Base-by-base conservation (phyloP, 2,113 vertebrate genomes). In the Genyomyrus donnyi region DNA sequence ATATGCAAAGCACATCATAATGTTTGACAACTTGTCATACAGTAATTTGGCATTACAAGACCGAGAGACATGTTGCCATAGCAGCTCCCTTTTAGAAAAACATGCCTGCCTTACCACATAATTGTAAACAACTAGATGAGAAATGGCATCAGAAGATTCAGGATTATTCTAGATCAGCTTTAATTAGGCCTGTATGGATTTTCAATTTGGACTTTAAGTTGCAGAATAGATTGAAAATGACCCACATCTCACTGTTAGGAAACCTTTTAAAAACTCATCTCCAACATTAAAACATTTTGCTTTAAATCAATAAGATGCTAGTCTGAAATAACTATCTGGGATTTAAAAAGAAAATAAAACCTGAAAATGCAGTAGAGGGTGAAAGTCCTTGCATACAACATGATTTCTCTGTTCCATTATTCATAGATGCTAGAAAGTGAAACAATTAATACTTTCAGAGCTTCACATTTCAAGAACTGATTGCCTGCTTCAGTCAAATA, bases 231-330 rank as follows among this genome's bases (percentile, higher is more conserved):
- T 96, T 96, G 95, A 93, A 95, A 94, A 93, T 9, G 85, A 92
- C 93, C 93, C 94, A 94, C 91, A 94, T 94, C 94, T 95, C 93
- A 93, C 95, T 93, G 95, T 96, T 96, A 96, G 93, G 92, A 85
- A 89, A 91, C 94, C 95, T 95, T 96, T 95, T 95, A 91, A 94
- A 96, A 96, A 95, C 96, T 96, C 95, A 96, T 96, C 95, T 95
- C 94, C 94, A 95, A 95, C 95, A 95, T 96, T 96, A 96, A 96
- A 96, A 96, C 95, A 95, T 96, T 96, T 96, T 94, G 92, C 93
- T 93, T 94, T 90, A 93, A 95, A 96, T 96, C 95, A 95, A 96
- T 96, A 95, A 93, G 92, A 88, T 91, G 93, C 94, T 93, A 93
- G 96, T 95, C 94, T 95, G 93, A 95, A 93, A 80, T 80, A 94